Evolutionary conservation across 92 coral and sea anemone genomes (phyloP).

Genomic region (Porites rus): DNA sequence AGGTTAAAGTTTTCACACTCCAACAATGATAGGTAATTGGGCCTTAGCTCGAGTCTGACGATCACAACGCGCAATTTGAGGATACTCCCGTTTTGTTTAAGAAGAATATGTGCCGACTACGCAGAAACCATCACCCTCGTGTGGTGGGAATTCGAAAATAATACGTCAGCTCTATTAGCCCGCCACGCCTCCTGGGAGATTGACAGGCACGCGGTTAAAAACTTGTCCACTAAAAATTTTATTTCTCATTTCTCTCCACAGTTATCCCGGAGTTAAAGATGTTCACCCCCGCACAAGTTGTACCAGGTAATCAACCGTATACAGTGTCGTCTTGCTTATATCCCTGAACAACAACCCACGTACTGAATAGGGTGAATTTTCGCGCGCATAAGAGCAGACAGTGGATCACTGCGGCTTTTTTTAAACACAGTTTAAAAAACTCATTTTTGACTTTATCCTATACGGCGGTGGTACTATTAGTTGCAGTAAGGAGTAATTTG

Average conservation of each 20-base stretch:
- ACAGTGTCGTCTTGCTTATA: neutral
- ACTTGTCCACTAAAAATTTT: neutral
- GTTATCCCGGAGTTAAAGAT: slow-evolving; percentile 77
- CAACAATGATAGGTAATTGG: no score
- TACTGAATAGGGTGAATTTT: neutral
- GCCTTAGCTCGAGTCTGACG: neutral
- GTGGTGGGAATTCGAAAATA: slow-evolving; percentile 15
- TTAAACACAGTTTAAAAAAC: neutral
- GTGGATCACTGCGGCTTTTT: neutral
- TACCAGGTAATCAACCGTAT: slow-evolving; percentile 60
- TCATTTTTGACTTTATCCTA: neutral
- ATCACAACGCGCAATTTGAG: neutral
- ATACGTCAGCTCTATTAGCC: slow-evolving; percentile 30
- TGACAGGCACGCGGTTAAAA: slow-evolving; percentile 28
- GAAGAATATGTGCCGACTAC: neutral
- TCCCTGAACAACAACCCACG: neutral
- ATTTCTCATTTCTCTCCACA: slow-evolving; percentile 24
- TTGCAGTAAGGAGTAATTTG: neutral
- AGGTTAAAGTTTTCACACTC: neutral
- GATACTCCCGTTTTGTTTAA: neutral
- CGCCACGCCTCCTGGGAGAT: slow-evolving; percentile 30
- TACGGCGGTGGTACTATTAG: neutral
- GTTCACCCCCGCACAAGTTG: slow-evolving; percentile 77
- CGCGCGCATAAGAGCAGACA: neutral
- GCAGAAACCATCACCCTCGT: slow-evolving; percentile 36